Conservation (phyloP, 2,888 invertebrate genomes). For the Nymphalis c-album region DNA sequence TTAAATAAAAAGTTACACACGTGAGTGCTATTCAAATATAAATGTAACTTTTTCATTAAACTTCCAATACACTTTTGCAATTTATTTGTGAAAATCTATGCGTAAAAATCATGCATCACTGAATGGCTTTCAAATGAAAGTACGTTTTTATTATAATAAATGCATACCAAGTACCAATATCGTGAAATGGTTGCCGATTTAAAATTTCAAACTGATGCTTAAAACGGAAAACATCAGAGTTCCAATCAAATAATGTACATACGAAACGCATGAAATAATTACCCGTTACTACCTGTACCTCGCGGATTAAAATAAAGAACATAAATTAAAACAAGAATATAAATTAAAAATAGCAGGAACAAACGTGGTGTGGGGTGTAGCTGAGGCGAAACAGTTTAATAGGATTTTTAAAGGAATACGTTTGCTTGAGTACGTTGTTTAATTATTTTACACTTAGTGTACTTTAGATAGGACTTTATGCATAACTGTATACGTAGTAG, state of each 20-base stretch:
- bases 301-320: not conserved
- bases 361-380: not conserved
- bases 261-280: not conserved
- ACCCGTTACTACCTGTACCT: not conserved
- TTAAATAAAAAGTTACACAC: not conserved
- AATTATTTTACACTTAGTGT: too few relatives aligned
- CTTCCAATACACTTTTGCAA: constrained; percentile 1
- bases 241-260: constrained; percentile 3
- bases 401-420: too few relatives aligned
- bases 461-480: too few relatives aligned
- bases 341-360: constrained; percentile 1
- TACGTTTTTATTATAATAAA: constrained; percentile 6
- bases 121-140: constrained; percentile 1
- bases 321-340: too few relatives aligned
- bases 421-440: too few relatives aligned
- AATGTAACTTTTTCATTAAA: not conserved
- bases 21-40: not conserved
- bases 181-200: constrained; percentile 1
- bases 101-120: not conserved
- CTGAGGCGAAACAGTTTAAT: not conserved
- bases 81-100: not conserved
- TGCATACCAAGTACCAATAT: constrained; percentile 10
- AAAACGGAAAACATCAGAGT: not conserved
- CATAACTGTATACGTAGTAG: too few relatives aligned
- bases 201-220: constrained; percentile 1